Percentiles rank a stretch among this genome's conserved stretches.
These are phyloP conservation scores for Oncopeltus fasciatus DNA, from an alignment of 1,140 invertebrate species.

Conservation along the genomic window DNA sequence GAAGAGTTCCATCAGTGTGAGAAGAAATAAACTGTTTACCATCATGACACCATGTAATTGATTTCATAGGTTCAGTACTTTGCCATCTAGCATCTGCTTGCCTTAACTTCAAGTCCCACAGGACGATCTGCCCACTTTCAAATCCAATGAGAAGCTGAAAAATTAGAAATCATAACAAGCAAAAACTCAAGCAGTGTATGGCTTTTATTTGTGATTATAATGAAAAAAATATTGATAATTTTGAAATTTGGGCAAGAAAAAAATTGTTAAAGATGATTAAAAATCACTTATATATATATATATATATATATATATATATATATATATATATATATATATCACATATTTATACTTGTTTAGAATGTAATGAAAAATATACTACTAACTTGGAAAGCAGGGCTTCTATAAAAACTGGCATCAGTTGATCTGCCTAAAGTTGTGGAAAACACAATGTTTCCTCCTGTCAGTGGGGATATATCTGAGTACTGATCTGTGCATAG, in stretches of 20 bases:
- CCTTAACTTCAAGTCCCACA: constrained; percentile 86
- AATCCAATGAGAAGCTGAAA: constrained; percentile 87
- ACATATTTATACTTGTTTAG: too few relatives aligned
- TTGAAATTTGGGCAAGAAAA: too few relatives aligned
- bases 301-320: too few relatives aligned
- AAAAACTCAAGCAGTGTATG: too few relatives aligned
- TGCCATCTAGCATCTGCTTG: constrained; percentile 69
- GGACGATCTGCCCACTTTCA: constrained; percentile 81
- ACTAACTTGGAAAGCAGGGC: constrained; percentile 5
- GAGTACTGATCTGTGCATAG: constrained; percentile 93
- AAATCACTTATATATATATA: too few relatives aligned
- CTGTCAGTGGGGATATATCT: constrained; percentile 88
- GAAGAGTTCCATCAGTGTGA: constrained; percentile 86
- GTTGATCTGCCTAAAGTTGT: constrained; percentile 82
- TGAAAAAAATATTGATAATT: too few relatives aligned
- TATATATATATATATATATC: too few relatives aligned
- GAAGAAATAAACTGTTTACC: constrained; percentile 96
- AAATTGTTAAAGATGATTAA: too few relatives aligned
- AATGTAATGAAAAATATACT: not conserved
- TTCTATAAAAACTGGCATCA: not conserved
- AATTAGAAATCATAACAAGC: too few relatives aligned
- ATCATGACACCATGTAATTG: constrained; percentile 91
- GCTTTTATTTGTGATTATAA: too few relatives aligned
- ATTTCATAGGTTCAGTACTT: constrained; percentile 61
- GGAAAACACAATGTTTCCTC: constrained; percentile 91